Conservation (phyloP, 2,797 vertebrate genomes). For the Varecia variegata region DNA sequence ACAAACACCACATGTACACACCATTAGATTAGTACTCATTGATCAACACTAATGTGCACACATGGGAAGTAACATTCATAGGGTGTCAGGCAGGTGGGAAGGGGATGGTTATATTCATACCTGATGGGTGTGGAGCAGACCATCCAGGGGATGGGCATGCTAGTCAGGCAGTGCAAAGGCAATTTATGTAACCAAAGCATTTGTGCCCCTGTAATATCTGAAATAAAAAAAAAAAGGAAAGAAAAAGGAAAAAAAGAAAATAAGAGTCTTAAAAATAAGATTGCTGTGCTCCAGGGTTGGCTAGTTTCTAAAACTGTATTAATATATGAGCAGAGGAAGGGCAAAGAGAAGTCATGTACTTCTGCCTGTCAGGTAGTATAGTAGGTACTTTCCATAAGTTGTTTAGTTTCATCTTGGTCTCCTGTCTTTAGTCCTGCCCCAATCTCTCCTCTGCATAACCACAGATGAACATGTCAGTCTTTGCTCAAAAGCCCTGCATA, state of each 20-base stretch:
- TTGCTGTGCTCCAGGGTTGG: background rate
- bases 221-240: too few relatives aligned
- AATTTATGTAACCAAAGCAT: too few relatives aligned
- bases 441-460: background rate
- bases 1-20: too few relatives aligned
- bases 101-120: too few relatives aligned
- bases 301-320: conserved; percentile 45
- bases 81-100: too few relatives aligned
- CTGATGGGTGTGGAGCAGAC: too few relatives aligned
- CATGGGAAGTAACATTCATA: too few relatives aligned
- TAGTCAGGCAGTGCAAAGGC: too few relatives aligned
- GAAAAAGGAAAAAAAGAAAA: background rate
- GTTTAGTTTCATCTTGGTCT: conserved; percentile 66
- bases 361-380: conserved; percentile 45
- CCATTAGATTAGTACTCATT: too few relatives aligned
- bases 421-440: background rate
- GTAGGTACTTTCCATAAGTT: conserved; percentile 66
- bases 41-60: too few relatives aligned
- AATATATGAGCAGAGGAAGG: background rate
- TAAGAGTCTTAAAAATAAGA: background rate
- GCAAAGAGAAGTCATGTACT: conserved; percentile 60
- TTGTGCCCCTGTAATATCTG: too few relatives aligned
- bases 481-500: background rate
- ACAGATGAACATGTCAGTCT: background rate
- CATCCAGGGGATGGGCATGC: too few relatives aligned